Evolutionary conservation across 2,888 invertebrate genomes (phyloP).

Genomic region (Cotesia congregata): DNA sequence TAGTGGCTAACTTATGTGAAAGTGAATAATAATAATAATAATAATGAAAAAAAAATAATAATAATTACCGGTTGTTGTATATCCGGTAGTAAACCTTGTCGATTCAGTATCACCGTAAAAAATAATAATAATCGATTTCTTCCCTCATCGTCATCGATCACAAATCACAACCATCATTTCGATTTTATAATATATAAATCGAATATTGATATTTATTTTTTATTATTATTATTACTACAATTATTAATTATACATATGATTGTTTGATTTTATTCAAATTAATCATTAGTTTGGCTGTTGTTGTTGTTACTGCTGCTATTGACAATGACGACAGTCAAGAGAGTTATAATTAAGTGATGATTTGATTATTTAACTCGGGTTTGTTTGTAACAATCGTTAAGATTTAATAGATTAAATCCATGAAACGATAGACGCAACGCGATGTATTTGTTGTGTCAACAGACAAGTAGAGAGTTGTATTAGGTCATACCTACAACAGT

Average conservation of each 20-base stretch:
- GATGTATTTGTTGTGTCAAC: not conserved
- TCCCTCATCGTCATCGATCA: conserved; percentile 3
- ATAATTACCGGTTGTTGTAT: conserved; percentile 19
- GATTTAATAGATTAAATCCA: not conserved
- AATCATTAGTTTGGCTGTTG: not conserved
- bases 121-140: conserved; percentile 10
- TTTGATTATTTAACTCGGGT: not conserved
- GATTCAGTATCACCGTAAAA: not conserved
- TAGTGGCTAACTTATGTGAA: conserved; percentile 57
- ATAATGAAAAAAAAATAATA: conserved; percentile 43
- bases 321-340: not conserved
- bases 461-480: conserved; percentile 4
- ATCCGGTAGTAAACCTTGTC: conserved; percentile 11
- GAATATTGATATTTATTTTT: not conserved
- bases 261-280: not conserved
- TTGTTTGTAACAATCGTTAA: not conserved
- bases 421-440: not conserved
- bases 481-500: not conserved
- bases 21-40: conserved; percentile 45
- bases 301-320: not conserved
- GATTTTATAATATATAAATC: not conserved
- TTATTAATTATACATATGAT: conserved; percentile 6
- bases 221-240: not conserved
- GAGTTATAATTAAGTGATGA: not conserved
- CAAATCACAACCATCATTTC: not conserved